Base-by-base conservation (phyloP, 2,113 vertebrate species). In the Protomyctophum bolini region DNA sequence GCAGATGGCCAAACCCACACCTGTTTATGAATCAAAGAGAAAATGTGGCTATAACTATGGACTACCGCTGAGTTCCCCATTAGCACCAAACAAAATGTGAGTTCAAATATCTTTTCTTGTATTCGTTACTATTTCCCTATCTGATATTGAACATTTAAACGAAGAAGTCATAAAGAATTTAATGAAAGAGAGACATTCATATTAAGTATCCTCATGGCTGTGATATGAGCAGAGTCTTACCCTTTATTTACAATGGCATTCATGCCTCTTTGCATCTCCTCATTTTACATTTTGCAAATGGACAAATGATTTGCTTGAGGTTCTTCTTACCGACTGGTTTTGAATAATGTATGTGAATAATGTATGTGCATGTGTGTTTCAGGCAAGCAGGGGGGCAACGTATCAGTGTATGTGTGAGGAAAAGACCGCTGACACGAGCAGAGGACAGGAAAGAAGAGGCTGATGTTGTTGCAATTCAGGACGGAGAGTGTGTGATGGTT, bases 331-430 rank as follows among this genome's bases (percentile, higher is more conserved):
- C 2, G 14, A 7, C 56, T 63, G 61, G 12, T 41, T 15, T 48
- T 9, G 7, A 41, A 28, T 9, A 8, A 41, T 59, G 8, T 6
- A 10, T 59, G 29, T 64, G 62, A 21, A 21, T 21, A 21, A 21
- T 65, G 49, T 52, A 14, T 75, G 41, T 58, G 5, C 75, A 58
- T 73, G 10, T 71, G 61, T 74, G 60, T 72, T 21, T 12, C 75
- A 91, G 90, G 59, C 52, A 57, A 90, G 90, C 88, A 14, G 91
- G 90, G 7, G 88, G 82, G 12, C 94, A 94, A 48, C 94, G 93
- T 86, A 98, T 98, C 75, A 91, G 92, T 55, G 96, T 98, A 11
- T 97, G 96, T 76, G 95, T 98, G 82, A 92, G 96, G 76, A 97
- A 96, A 85, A 93, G 96, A 76, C 95, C 96, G 8, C 86, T 97